phyloP scores from a whole-genome alignment of 2,797 vertebrate genomes.

The Novumbra hubbsi region DNA sequence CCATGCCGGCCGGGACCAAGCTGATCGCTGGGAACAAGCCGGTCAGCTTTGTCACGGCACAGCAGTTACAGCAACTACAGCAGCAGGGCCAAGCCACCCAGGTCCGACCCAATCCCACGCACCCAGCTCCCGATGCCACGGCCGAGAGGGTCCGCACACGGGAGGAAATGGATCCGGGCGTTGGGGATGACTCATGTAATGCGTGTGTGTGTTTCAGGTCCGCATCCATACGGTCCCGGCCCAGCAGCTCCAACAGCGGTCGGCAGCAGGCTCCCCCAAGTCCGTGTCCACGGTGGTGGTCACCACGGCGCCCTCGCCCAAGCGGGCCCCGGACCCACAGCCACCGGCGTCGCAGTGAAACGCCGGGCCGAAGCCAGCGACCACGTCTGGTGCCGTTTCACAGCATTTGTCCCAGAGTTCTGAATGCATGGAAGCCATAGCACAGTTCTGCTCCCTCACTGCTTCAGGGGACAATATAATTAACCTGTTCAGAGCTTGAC shows the following conservation, averaged over 20 bases:
- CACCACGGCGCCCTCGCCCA: conserved; percentile 89
- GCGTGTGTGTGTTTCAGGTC: conserved; percentile 73
- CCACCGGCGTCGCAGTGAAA: background rate
- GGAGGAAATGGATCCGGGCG: background rate
- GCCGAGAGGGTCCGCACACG: background rate
- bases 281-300: conserved; percentile 94
- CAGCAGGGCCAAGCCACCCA: conserved; percentile 97
- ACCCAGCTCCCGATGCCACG: background rate
- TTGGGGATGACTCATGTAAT: background rate
- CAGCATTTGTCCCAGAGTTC: background rate
- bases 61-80: conserved; percentile 98
- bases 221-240: conserved; percentile 93
- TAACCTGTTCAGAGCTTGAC: background rate
- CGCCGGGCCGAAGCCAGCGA: background rate
- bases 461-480: background rate
- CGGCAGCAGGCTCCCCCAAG: conserved; percentile 84
- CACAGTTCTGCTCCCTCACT: background rate
- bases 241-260: conserved; percentile 90
- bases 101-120: conserved; percentile 73
- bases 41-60: conserved; percentile 95
- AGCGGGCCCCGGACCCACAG: conserved; percentile 82
- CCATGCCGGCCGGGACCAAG: conserved; percentile 96
- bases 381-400: background rate
- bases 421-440: background rate
- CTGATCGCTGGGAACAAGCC: conserved; percentile 97